phyloP scores from a whole-genome alignment of 2,888 invertebrate genomes.

The Creontiades dilutus region DNA sequence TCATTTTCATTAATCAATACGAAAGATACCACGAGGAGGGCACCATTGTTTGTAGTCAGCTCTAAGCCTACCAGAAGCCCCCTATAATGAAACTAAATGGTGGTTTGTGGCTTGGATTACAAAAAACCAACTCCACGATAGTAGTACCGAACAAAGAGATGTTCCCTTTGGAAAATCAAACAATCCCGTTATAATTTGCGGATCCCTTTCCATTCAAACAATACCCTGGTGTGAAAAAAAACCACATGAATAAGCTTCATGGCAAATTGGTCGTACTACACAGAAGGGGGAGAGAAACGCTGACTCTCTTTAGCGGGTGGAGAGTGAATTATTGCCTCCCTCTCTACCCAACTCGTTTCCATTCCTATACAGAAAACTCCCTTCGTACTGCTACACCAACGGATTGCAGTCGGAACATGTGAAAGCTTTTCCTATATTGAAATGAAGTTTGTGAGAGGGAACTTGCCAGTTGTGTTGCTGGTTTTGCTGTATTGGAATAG shows the following conservation, averaged over 20 bases:
- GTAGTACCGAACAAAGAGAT: no score
- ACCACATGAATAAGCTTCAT: not conserved
- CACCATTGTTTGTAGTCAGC: no score
- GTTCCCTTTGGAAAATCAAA: no score
- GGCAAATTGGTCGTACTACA: not conserved
- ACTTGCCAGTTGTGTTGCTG: not conserved
- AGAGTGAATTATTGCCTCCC: not conserved
- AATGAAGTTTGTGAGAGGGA: not conserved
- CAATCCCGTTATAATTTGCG: not conserved
- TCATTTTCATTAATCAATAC: no score
- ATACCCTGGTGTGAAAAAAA: not conserved
- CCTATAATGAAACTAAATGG: no score
- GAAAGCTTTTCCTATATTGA: conserved; percentile 27
- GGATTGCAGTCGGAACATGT: not conserved
- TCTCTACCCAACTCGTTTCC: not conserved
- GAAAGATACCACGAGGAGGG: no score
- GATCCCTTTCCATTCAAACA: conserved; percentile 6
- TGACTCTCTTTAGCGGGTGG: not conserved
- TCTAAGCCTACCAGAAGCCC: no score
- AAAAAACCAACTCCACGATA: no score
- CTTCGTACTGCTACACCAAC: not conserved
- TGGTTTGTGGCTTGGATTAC: no score
- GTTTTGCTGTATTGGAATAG: not conserved
- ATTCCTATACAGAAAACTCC: not conserved
- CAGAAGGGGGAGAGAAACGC: not conserved